Base-by-base conservation (phyloP, 1,140 invertebrate species). In the Macrobrachium nipponense region DNA sequence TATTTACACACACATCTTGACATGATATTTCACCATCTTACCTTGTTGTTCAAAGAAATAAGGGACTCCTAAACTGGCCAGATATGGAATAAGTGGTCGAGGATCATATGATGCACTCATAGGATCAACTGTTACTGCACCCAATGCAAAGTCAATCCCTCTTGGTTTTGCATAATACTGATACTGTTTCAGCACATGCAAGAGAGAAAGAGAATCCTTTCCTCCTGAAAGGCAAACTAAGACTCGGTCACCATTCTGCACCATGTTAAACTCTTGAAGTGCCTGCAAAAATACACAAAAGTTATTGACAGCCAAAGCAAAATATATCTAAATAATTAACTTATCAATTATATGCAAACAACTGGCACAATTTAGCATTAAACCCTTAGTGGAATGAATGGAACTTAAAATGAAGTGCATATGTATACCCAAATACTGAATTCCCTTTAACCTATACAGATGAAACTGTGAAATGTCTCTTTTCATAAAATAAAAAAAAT, bases 181-280 rank as follows among this genome's bases (percentile, higher is more conserved):
- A 90, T 96, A 97, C 90, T 98, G 96, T 80, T 95, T 94, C 83
- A 98, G 92, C 2, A 95, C 95, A 90, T 98, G 97, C 0, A 98
- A 91, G 0, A 98, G 91, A 1, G 95, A 94, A 2, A 98, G 91
- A 0, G 96, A 97, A 90, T 96, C 95, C 84, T 95, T 95, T 0
- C 95, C 95, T 0, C 95, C 96, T 0, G 95, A 95, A n/a, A 98
- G 91, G 91, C 97, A 97, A 2, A 98, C 93, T 88, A 98, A 91
- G 15, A 98, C 93, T 79, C 94, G 93, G 90, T 98, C 97, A 5
- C 95, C 95, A 90, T 96, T 93, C 85, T 94, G 92, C 20, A 98
- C 94, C 97, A 98, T 98, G 23, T 94, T 93, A 91, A 95, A 97
- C 89, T 97, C 95, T 83, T 95, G 93, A 20, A 98, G 92, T 0